phyloP scores from a whole-genome alignment of 2,113 vertebrate genomes.

The Erythrocebus patas region DNA sequence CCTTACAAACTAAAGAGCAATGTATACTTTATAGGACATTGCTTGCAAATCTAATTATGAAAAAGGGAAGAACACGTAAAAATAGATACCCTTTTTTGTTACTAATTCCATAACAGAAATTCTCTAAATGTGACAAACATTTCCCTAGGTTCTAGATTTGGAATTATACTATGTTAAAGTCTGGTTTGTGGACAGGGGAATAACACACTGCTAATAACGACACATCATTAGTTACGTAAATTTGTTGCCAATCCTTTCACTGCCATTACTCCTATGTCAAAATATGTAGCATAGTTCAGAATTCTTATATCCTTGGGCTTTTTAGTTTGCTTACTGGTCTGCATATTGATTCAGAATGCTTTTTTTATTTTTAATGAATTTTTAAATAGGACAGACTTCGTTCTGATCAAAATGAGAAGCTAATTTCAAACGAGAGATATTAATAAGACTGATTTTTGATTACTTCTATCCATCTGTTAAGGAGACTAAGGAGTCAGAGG shows the following conservation, averaged over 20 bases:
- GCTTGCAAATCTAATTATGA: not conserved
- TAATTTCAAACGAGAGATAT: not conserved
- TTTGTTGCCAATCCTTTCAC: not conserved
- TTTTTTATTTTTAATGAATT: not conserved
- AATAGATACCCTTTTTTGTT: not conserved
- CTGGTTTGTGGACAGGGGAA: not conserved
- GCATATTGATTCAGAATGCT: not conserved
- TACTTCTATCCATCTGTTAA: not conserved
- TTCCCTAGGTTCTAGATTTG: not conserved
- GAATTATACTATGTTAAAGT: not conserved
- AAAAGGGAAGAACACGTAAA: not conserved
- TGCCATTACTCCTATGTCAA: not conserved
- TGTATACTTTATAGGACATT: not conserved
- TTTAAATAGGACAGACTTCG: not conserved
- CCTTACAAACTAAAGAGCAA: not conserved
- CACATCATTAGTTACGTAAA: not conserved
- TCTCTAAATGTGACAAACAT: not conserved
- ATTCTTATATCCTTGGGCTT: not conserved
- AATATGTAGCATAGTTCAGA: not conserved
- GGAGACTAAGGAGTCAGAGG: not conserved
- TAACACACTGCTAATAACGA: not conserved
- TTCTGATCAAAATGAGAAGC: not conserved
- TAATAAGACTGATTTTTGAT: not conserved
- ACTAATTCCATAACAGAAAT: not conserved
- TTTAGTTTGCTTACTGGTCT: not conserved